These are phyloP conservation scores for Drosophila mayri DNA, from an alignment of 1,140 invertebrate species.

Conservation along the genomic window DNA sequence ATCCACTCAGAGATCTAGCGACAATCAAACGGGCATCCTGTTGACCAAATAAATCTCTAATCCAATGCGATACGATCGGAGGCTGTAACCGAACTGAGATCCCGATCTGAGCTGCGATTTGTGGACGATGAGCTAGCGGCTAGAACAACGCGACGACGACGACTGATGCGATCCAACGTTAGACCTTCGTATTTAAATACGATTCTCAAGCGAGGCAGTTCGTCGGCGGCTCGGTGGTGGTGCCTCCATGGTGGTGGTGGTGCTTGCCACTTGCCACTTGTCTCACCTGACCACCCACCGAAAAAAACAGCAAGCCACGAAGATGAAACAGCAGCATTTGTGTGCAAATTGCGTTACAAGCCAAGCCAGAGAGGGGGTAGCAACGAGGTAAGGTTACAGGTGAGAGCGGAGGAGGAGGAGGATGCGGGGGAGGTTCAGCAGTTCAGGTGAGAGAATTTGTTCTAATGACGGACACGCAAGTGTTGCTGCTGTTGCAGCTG, in stretches of 20 bases:
- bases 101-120: slow-evolving; percentile 6
- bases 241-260: slow-evolving; percentile 13
- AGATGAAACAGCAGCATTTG: slow-evolving; percentile 78
- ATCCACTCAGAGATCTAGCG: not conserved
- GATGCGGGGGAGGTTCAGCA: not conserved
- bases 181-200: slow-evolving; percentile 84
- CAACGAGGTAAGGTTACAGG: not conserved
- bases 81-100: slow-evolving; percentile 15
- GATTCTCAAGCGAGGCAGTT: slow-evolving; percentile 75
- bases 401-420: not conserved
- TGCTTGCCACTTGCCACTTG: slow-evolving; percentile 65
- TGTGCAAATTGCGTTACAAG: slow-evolving; percentile 83
- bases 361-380: slow-evolving; percentile 26
- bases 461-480: slow-evolving; percentile 83
- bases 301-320: slow-evolving; percentile 66
- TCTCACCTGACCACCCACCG: slow-evolving; percentile 83
- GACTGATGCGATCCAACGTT: slow-evolving; percentile 80
- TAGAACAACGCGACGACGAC: slow-evolving; percentile 77
- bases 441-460: slow-evolving; percentile 80
- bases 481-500: slow-evolving; percentile 40
- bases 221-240: slow-evolving; percentile 61
- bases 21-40: slow-evolving; percentile 54
- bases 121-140: slow-evolving; percentile 36
- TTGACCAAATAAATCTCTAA: slow-evolving; percentile 1
- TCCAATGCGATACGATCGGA: slow-evolving; percentile 1